phyloP scores from a whole-genome alignment of 2,888 invertebrate genomes.

The Hybos culiciformis region DNA sequence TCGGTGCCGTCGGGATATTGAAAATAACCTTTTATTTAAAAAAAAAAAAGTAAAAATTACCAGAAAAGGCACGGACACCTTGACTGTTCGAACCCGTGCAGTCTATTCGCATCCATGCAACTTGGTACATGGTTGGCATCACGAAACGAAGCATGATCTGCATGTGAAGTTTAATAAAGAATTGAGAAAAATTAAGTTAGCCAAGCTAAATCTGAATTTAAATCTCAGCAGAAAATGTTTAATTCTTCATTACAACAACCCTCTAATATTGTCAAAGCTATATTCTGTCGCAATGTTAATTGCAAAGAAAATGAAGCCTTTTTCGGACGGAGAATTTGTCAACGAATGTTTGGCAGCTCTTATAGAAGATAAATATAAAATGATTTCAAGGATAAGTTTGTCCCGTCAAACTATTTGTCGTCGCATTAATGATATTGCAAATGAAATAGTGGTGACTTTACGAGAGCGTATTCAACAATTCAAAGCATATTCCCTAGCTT shows the following conservation, averaged over 20 bases:
- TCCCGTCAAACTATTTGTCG: constrained; percentile 6
- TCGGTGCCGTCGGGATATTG: too few relatives aligned
- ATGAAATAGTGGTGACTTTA: not conserved
- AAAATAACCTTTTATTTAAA: too few relatives aligned
- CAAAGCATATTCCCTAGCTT: constrained; percentile 5
- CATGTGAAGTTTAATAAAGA: constrained; percentile 5
- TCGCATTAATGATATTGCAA: constrained; percentile 2
- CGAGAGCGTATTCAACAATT: constrained; percentile 3
- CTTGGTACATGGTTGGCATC: too few relatives aligned
- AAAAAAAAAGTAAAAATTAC: too few relatives aligned
- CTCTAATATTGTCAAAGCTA: constrained; percentile 1
- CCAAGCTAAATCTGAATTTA: not conserved
- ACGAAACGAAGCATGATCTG: constrained; percentile 2
- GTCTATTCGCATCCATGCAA: too few relatives aligned
- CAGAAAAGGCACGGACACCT: too few relatives aligned
- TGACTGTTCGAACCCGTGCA: too few relatives aligned
- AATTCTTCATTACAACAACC: not conserved
- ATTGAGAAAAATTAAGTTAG: constrained; percentile 6
- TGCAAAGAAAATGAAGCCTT: constrained; percentile 5
- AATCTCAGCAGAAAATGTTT: not conserved
- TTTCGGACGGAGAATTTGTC: constrained; percentile 7
- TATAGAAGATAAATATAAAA: constrained; percentile 7
- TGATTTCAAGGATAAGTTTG: constrained; percentile 6
- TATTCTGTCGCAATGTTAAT: constrained; percentile 6
- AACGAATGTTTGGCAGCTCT: constrained; percentile 3